Evolutionary conservation across 64 coral and sea anemone species (phyloP), one percentile per base, ranked within the genome.

Genomic region (Actinia tenebrosa): DNA sequence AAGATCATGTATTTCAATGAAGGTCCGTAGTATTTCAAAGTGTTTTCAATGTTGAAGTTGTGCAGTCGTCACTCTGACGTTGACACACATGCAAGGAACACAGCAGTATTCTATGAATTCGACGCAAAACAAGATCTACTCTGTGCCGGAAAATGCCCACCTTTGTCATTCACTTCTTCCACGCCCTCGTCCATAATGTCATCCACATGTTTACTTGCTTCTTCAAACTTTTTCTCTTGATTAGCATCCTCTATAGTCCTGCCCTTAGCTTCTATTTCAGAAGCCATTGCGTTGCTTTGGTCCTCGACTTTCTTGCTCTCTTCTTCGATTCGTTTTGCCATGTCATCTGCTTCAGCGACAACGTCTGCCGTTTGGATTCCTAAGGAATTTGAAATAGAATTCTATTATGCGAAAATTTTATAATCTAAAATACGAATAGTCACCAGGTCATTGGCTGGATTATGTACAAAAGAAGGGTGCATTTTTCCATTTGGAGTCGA

Each of bases 261-360:
- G 22, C 25, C 46, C 63, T 92, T 92, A 18, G 79, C 50, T 16
- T 92, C 86, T 44, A 92, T 92, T 30, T 85, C 90, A 82, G 47
- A 71, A 58, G 80, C 90, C 90, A 92, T 83, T n/a, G 85, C 86
- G 62, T 92, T 30, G 14, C 75, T 92, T 84, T 92, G 77, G 15
- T 66, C 85, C n/a, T 87, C 90, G 22, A 92, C 90, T 83, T 84
- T 87, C 26, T 92, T 82, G 86, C 58, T 87, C 82, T 92, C 77
- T 20, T 84, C 78, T 56, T 78, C 90, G 10, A 92, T 92, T 23
- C 56, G 75, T 71, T 75, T 82, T 14, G 62, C 85, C 90, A 92
- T 92, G 45, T 86, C 30, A 30, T 92, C 62, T 11, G 90, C 90
- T 71, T 92, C 68, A 19, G 44, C 15, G 37, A 62, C 90, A 18